These are phyloP conservation scores for Varanus komodoensis DNA, from an alignment of 2,113 vertebrate species.

Conservation along the genomic window DNA sequence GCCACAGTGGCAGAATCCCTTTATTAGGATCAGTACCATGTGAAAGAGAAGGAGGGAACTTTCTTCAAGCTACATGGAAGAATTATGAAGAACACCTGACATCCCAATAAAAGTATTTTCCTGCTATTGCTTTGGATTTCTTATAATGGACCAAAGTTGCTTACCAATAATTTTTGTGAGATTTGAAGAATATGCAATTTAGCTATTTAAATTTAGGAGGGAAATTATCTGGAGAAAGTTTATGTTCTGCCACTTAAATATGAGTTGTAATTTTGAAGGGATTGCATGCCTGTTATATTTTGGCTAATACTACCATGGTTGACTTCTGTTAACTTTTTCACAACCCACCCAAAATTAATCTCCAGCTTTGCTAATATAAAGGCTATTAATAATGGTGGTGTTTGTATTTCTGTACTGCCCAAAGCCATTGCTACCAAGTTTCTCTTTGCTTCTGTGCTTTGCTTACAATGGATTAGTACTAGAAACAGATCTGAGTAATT, in stretches of 20 bases:
- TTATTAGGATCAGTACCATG: background rate
- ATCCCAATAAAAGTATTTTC: background rate
- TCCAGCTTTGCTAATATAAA: background rate
- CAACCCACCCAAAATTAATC: background rate
- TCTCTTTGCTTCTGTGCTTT: background rate
- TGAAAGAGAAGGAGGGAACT: background rate
- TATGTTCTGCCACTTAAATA: background rate
- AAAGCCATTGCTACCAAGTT: background rate
- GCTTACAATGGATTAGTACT: background rate
- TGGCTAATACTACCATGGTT: background rate
- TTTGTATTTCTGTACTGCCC: too few species aligned
- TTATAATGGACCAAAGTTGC: background rate
- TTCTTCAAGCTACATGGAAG: background rate
- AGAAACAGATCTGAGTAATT: background rate
- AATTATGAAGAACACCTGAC: background rate
- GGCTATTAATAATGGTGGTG: too few species aligned
- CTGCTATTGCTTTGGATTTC: background rate
- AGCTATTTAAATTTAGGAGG: too few species aligned
- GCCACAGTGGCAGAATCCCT: background rate
- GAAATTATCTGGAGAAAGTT: background rate
- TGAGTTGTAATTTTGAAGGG: background rate
- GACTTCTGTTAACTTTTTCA: background rate
- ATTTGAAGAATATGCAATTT: background rate
- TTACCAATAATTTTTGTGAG: background rate
- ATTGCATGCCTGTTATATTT: background rate